Evolutionary conservation across 1,140 invertebrate species (phyloP), one percentile per base, ranked within the genome.

Genomic region (Dryas iulia): DNA sequence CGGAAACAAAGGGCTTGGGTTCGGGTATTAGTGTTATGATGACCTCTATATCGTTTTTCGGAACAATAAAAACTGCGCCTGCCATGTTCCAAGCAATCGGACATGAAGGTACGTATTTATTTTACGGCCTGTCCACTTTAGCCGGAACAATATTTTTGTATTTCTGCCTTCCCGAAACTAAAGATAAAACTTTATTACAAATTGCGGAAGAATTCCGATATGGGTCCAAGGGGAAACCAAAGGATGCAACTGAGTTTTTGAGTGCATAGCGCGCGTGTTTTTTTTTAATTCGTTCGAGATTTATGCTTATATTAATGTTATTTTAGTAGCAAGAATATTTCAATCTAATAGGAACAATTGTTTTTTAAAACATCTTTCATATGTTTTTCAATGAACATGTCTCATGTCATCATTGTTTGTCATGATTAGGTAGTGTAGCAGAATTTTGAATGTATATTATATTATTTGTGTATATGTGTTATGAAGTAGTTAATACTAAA

Each of bases 81-180:
- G 82, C 86, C 0, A 79, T 95, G 81, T 92, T 94, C 59, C 68
- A 89, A 53, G 69, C 79, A 24, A 87, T 95, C 28, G 94, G 94
- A 2, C 84, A 92, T 33, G 88, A 92, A 21, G 93, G 92, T 0
- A 91, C 93, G 1, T 96, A 95, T 83, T 92, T 93, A 73, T 88
- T 95, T 72, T 96, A 94, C 82, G 93, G 94, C 3, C 80, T 91
- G 4, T 90, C 94, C 26, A 93, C 94, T 24, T 81, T 93, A 23
- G 61, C 93, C 24, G 94, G 94, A 21, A 90, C 94, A 3, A 76
- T 95, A 61, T 93, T 95, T 69, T 84, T 95, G 33, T 93, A 90
- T 35, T 90, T 94, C 57, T 93, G 92, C 59, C 83, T 96, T 25
- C 95, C 95, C 2, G 95, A 96, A 88, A 96, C 95, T 0, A 95